Evolutionary conservation across 1,140 invertebrate genomes (phyloP).

Genomic region (Dendrolimus punctatus): DNA sequence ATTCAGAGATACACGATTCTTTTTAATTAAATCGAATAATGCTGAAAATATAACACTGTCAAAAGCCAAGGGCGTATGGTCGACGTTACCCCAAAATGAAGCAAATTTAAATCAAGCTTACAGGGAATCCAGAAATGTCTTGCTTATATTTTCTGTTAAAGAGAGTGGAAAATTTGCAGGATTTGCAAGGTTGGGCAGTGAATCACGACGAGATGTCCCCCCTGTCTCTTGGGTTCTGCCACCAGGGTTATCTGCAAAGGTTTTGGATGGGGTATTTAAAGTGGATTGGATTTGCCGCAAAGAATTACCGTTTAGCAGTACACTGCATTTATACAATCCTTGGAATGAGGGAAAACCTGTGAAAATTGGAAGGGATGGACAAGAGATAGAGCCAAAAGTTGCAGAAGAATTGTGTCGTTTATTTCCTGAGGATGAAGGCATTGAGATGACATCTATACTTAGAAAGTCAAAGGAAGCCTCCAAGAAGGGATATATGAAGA

Average conservation of each 20-base stretch:
- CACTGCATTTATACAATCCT: slow-evolving; percentile 94
- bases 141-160: slow-evolving; percentile 97
- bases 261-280: slow-evolving; percentile 95
- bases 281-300: slow-evolving; percentile 97
- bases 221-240: slow-evolving; percentile 96
- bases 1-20: slow-evolving; percentile 95
- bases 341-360: slow-evolving; percentile 99
- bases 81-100: slow-evolving; percentile 97
- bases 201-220: slow-evolving; percentile 90
- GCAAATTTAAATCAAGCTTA: slow-evolving; percentile 96
- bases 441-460: slow-evolving; percentile 92
- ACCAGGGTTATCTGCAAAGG: slow-evolving; percentile 93
- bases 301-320: slow-evolving; percentile 93
- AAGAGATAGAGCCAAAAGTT: slow-evolving; percentile 96
- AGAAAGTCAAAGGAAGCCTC: slow-evolving; percentile 90
- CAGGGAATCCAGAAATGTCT: slow-evolving; percentile 92
- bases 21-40: slow-evolving; percentile 98
- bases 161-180: slow-evolving; percentile 96
- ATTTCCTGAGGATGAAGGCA: slow-evolving; percentile 94
- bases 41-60: slow-evolving; percentile 96
- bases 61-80: slow-evolving; percentile 97
- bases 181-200: slow-evolving; percentile 90
- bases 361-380: slow-evolving; percentile 98
- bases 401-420: slow-evolving; percentile 95
- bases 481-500: slow-evolving; percentile 74